Percentiles rank a stretch among this genome's conserved stretches.
Evolutionary conservation across 2,888 invertebrate species (phyloP).

Genomic region (Tridacna gigas): DNA sequence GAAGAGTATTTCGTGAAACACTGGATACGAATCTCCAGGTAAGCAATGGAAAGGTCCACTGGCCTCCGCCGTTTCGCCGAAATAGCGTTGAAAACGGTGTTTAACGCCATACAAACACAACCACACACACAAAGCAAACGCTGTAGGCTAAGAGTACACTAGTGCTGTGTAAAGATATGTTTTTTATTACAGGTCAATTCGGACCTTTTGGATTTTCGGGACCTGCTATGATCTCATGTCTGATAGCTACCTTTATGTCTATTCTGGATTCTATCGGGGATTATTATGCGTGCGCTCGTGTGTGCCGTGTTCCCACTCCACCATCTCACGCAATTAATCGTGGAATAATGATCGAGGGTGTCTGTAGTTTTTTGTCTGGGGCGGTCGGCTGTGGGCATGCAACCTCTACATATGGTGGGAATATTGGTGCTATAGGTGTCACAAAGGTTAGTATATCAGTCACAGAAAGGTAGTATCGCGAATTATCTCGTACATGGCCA

Average conservation of each 20-base stretch:
- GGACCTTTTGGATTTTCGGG: constrained; percentile 66
- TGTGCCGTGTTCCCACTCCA: constrained; percentile 90
- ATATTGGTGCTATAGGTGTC: constrained; percentile 95
- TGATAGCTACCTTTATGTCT: constrained; percentile 73
- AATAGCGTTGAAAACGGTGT: too few species aligned
- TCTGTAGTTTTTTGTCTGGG: constrained; percentile 92
- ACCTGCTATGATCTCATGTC: constrained; percentile 69
- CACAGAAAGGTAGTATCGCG: neutral
- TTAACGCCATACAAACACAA: too few species aligned
- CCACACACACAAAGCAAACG: too few species aligned
- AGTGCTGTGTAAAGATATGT: too few species aligned
- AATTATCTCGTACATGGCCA: too few species aligned
- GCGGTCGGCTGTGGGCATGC: constrained; percentile 95
- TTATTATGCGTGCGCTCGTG: constrained; percentile 92
- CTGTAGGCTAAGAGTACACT: too few species aligned
- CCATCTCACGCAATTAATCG: constrained; percentile 94
- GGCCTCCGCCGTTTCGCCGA: too few species aligned
- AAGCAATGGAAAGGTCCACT: too few species aligned
- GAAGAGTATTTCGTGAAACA: too few species aligned
- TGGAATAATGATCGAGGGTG: constrained; percentile 89
- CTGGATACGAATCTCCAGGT: too few species aligned
- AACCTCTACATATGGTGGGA: constrained; percentile 94
- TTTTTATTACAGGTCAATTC: constrained; percentile 68
- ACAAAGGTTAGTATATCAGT: constrained; percentile 88
- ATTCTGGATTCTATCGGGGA: constrained; percentile 88